phyloP scores from a whole-genome alignment of 2,888 invertebrate species.

The Maniola hyperantus region DNA sequence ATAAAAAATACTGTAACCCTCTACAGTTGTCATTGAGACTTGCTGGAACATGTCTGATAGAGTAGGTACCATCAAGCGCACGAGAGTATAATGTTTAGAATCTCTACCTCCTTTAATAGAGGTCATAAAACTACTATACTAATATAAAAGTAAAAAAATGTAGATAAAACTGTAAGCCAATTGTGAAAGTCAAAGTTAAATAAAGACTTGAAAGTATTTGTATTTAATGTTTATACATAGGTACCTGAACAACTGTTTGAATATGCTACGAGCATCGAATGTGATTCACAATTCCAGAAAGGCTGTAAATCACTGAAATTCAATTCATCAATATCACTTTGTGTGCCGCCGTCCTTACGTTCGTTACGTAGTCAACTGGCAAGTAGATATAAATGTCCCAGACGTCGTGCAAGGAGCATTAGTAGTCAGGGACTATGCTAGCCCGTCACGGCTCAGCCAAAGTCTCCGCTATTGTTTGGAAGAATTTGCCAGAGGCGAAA shows the following conservation, averaged over 20 bases:
- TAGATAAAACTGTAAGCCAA: no score
- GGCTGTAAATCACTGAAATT: conserved; percentile 15
- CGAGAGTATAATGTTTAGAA: no score
- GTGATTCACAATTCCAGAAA: conserved; percentile 4
- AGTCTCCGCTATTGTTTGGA: conserved; percentile 51
- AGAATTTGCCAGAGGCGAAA: conserved; percentile 47
- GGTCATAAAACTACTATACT: no score
- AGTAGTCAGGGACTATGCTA: conserved; percentile 55
- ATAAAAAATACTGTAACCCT: no score
- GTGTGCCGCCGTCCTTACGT: conserved; percentile 46
- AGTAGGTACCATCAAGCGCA: no score
- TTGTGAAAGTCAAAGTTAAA: no score
- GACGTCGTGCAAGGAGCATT: conserved; percentile 55
- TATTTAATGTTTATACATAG: not conserved
- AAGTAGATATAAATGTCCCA: conserved; percentile 61
- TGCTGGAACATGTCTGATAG: no score
- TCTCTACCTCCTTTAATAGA: no score
- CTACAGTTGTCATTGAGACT: no score
- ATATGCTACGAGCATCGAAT: not conserved
- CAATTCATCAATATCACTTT: conserved; percentile 27
- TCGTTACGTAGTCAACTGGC: conserved; percentile 53
- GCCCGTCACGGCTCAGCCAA: conserved; percentile 48
- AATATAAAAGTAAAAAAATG: no score
- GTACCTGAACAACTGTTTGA: not conserved
- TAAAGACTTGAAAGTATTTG: no score